Evolutionary conservation across 2,888 invertebrate species (phyloP).

Genomic region (Folsomia manolachei): DNA sequence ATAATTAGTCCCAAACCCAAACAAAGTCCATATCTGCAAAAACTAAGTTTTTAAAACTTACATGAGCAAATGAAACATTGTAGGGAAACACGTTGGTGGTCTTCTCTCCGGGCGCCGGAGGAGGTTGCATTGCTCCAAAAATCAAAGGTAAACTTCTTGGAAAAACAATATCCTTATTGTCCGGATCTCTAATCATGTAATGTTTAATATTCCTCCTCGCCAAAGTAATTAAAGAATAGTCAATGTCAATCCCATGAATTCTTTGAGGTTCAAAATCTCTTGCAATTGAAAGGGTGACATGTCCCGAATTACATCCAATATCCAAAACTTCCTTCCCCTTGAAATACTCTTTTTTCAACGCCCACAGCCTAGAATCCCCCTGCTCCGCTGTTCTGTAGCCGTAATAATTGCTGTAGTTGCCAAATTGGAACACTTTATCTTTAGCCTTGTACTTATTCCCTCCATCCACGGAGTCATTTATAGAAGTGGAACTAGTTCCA

Average conservation of each 20-base stretch:
- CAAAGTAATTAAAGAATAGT: constrained; percentile 74
- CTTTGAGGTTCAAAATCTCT: constrained; percentile 78
- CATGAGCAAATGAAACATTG: constrained; percentile 85
- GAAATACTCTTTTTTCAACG: constrained; percentile 80
- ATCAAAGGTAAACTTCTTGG: constrained; percentile 84
- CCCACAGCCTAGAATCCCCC: constrained; percentile 77
- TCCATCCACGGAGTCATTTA: constrained; percentile 53
- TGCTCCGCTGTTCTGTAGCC: constrained; percentile 82
- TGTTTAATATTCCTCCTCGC: constrained; percentile 72
- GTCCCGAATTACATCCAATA: constrained; percentile 96
- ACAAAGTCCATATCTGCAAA: neutral
- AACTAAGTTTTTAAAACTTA: constrained; percentile 56
- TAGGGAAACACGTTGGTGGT: constrained; percentile 68
- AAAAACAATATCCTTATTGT: constrained; percentile 58
- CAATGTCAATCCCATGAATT: constrained; percentile 92
- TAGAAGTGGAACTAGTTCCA: constrained; percentile 57
- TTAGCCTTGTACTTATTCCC: constrained; percentile 25
- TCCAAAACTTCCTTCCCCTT: constrained; percentile 87
- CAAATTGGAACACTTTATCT: constrained; percentile 78
- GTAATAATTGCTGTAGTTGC: constrained; percentile 95
- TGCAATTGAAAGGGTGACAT: constrained; percentile 86
- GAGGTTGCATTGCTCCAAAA: constrained; percentile 75
- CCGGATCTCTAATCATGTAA: constrained; percentile 60
- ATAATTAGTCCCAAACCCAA: neutral
- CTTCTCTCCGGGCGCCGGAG: constrained; percentile 49